phyloP scores from a whole-genome alignment of 2,888 invertebrate species.

The Pseudococcus longispinus region DNA sequence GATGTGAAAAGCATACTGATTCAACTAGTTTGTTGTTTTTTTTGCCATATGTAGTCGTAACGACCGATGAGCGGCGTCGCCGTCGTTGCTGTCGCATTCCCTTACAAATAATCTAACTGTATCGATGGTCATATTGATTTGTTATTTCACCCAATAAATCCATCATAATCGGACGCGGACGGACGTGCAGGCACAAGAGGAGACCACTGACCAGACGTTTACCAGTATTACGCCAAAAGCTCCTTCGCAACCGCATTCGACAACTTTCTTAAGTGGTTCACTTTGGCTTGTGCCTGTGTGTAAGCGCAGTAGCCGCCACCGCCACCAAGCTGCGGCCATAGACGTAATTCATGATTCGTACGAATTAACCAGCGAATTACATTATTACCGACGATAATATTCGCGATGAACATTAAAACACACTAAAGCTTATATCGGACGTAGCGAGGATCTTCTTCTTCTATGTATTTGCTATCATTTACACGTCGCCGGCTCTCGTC shows the following conservation, averaged over 20 bases:
- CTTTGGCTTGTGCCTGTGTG: neutral
- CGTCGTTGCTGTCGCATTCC: neutral
- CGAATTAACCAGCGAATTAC: slow-evolving; percentile 1
- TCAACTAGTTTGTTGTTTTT: slow-evolving; percentile 48
- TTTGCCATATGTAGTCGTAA: slow-evolving; percentile 48
- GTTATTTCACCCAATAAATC: slow-evolving; percentile 39
- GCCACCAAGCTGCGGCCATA: neutral
- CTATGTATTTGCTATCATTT: slow-evolving; percentile 14
- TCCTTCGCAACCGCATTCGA: slow-evolving; percentile 11
- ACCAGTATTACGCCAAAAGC: neutral
- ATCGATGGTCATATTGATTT: slow-evolving; percentile 41
- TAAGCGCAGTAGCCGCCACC: neutral
- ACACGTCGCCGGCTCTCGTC: neutral
- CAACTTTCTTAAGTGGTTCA: neutral
- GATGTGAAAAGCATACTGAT: slow-evolving; percentile 54
- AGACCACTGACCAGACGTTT: neutral
- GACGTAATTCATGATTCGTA: neutral
- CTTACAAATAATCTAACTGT: slow-evolving; percentile 55
- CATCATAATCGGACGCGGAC: neutral
- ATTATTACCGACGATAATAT: neutral
- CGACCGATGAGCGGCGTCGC: neutral
- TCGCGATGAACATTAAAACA: neutral
- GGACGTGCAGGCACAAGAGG: neutral
- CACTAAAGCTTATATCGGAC: neutral
- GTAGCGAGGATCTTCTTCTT: neutral